These are phyloP conservation scores for Platygyra sinensis DNA, from an alignment of 64 coral and sea anemone species.

Conservation along the genomic window DNA sequence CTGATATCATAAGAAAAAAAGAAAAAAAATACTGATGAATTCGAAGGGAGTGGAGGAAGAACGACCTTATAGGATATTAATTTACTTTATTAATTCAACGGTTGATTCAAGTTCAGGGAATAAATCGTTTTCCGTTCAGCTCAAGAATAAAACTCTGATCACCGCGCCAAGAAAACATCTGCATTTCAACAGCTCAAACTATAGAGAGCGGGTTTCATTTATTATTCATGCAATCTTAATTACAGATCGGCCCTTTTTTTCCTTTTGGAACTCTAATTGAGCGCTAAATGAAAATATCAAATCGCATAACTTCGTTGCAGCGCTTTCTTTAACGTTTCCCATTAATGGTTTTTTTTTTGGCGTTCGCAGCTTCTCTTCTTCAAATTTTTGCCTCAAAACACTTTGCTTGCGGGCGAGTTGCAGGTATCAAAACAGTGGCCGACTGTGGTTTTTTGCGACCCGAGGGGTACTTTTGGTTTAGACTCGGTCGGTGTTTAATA, in stretches of 20 bases:
- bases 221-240: constrained; percentile 46
- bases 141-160: constrained; percentile 7
- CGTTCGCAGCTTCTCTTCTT: neutral
- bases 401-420: neutral
- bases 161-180: constrained; percentile 20
- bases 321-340: neutral
- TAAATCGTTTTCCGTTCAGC: neutral
- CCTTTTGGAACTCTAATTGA: neutral
- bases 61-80: neutral
- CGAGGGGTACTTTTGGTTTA: constrained; percentile 26
- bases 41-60: neutral
- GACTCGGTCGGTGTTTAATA: constrained; percentile 18
- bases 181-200: constrained; percentile 33
- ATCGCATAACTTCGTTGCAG: neutral
- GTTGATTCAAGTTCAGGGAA: neutral
- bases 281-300: constrained; percentile 7
- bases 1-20: neutral
- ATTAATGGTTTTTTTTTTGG: neutral
- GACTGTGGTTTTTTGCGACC: constrained; percentile 19
- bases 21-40: neutral
- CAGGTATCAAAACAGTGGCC: constrained; percentile 23
- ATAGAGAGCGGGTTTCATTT: constrained; percentile 16
- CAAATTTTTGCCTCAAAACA: neutral
- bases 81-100: neutral
- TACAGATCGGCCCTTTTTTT: constrained; percentile 35